Evolutionary conservation across 2,797 vertebrate genomes (phyloP), one percentile per base, ranked within the genome.

Genomic region (Tenualosa ilisha): DNA sequence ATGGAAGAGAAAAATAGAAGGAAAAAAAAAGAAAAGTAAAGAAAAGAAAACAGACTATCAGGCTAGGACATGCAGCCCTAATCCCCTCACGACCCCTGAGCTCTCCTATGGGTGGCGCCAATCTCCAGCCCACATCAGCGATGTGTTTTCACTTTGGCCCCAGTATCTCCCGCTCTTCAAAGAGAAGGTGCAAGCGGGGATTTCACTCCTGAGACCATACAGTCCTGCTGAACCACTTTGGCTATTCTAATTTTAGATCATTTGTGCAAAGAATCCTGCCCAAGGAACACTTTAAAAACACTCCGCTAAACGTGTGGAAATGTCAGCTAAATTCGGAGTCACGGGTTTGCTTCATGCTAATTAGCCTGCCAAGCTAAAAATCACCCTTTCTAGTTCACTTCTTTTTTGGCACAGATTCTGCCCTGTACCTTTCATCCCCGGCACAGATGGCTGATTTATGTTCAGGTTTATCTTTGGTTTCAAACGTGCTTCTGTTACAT

Each of bases 91-190:
- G 63, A 65, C 9, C 31, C 31, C 31, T 40, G 31, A 72, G 13
- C 65, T 11, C 65, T 37, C 9, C 54, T 11, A 8, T 26, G 63
- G 13, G 4, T 31, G 2, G 68, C 15, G 68, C 31, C 68, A 75
- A 75, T 75, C 68, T 75, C 31, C 15, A 40, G 68, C 13, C 68
- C 68, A 75, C 68, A 75, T 75, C 68, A 43, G 20, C 68, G 13
- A 43, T 75, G 20, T 75, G 68, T 43, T 75, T 31, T 43, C 37
- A 0, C 46, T 46, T 75, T 20, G 40, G 31, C 26, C 68, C 40
- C 68, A 20, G 31, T 13, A 43, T 40, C 68, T 43, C 56, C 17
- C 68, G 5, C 13, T 13, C 65, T 75, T 75, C 68, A 75, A 75
- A 75, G 68, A 20, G 26, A 3, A 75, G 68, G 68, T 43, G 37